Evolutionary conservation across 1,140 invertebrate genomes (phyloP).

Genomic region (Metopolophium dirhodum): DNA sequence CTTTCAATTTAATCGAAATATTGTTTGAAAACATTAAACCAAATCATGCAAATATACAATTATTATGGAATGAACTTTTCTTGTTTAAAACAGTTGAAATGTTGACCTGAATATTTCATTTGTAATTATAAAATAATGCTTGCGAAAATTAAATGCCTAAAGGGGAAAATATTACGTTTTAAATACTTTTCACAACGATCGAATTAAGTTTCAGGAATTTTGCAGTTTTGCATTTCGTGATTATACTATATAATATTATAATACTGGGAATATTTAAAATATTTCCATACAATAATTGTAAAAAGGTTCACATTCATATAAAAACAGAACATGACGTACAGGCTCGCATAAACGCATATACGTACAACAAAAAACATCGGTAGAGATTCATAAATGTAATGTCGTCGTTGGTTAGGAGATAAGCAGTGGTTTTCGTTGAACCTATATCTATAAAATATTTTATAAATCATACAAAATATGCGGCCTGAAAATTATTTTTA

Average conservation of each 20-base stretch:
- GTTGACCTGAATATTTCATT: slow-evolving; percentile 8
- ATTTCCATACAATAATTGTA: neutral
- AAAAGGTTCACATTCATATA: neutral
- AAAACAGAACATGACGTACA: neutral
- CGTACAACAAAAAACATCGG: neutral
- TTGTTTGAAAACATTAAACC: neutral
- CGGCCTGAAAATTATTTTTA: too few species aligned
- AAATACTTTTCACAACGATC: neutral
- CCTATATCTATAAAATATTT: neutral
- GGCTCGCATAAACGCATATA: neutral
- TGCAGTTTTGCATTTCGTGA: neutral
- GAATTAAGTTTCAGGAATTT: neutral
- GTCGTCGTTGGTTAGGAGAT: neutral
- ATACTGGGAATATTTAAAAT: neutral
- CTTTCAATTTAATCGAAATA: neutral
- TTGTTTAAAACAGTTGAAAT: slow-evolving; percentile 1
- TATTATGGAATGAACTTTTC: neutral
- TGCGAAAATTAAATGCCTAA: neutral
- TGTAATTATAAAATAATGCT: slow-evolving; percentile 9
- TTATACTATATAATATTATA: neutral
- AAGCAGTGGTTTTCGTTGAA: neutral
- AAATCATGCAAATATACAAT: neutral
- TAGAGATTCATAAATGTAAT: neutral
- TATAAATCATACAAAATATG: neutral
- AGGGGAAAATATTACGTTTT: neutral